Percentiles rank a stretch among this genome's conserved stretches.
Conservation (phyloP, 2,113 vertebrate genomes). For the Sceloporus tristichus region DNA sequence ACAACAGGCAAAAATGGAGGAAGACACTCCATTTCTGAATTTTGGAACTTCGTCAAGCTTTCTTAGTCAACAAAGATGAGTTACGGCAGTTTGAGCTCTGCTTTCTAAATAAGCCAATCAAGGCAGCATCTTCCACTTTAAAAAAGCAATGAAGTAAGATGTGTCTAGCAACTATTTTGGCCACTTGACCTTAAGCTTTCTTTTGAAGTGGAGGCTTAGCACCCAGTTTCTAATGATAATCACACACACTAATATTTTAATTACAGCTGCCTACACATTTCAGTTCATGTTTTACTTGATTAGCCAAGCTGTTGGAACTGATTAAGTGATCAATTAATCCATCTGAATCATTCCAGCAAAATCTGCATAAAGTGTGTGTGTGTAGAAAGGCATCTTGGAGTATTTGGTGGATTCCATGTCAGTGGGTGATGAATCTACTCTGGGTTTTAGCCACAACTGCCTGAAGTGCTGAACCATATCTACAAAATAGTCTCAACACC, state of each 20-base stretch:
- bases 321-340: conserved; percentile 39
- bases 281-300: conserved; percentile 8
- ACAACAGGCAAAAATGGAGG: neutral
- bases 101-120: conserved; percentile 23
- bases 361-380: neutral
- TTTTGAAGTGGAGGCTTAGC: conserved; percentile 1
- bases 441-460: no score
- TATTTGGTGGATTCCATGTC: no score
- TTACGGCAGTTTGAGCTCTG: neutral
- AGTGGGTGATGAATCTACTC: no score
- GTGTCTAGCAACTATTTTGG: neutral
- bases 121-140: neutral
- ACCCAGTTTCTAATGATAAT: conserved; percentile 14
- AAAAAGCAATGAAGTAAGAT: neutral
- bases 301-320: conserved; percentile 14
- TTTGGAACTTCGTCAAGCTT: neutral
- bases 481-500: no score
- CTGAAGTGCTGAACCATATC: no score
- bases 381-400: no score
- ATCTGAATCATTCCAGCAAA: neutral
- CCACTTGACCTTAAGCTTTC: conserved; percentile 22
- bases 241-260: neutral
- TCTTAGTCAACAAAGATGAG: neutral
- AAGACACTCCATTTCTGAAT: conserved; percentile 22
- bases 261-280: conserved; percentile 17